Evolutionary conservation across 1,140 invertebrate genomes (phyloP), one percentile per base, ranked within the genome.

Genomic region (Pararge aegeria): DNA sequence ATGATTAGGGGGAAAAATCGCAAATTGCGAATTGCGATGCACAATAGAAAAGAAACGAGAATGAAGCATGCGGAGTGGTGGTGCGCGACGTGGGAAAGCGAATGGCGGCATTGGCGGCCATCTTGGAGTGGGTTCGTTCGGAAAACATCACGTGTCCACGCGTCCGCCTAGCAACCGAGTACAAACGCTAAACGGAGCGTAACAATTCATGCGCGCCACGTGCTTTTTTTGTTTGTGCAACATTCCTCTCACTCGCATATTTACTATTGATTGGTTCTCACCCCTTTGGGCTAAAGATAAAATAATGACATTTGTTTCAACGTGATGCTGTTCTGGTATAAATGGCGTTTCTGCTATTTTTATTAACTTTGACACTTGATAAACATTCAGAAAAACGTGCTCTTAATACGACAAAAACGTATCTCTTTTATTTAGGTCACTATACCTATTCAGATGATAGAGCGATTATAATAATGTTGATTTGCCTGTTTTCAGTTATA

Each of bases 1-100:
- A 68, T 59, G 49, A 19, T 18, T 40, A n/a, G 18, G 42, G 15
- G 12, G 16, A 68, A 78, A 74, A 77, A 81, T 78, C 74, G 69
- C 70, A 70, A 75, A 79, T 73, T 64, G 76, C 67, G 61, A 82
- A 85, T 70, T 70, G 69, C 72, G 59, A 71, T 72, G 70, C 68
- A 78, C 72, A 78, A 83, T 81, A 80, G 71, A 82, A 84, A 83
- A 86, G 76, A 83, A 88, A 86, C 71, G 68, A 82, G 75, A 84
- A 82, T 78, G 69, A 83, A 80, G 78, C 80, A 79, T 81, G 76
- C 80, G 70, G 74, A 81, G 77, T 78, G 80, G 69, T 70, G 77
- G 77, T 70, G 77, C 75, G 78, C 80, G 75, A 86, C 86, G 83
- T 89, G 84, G 84, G 84, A 87, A 89, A 89, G 86, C 86, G 86